Evolutionary conservation across 2,113 vertebrate species (phyloP), one percentile per base, ranked within the genome.

Genomic region (Polypterus senegalus): DNA sequence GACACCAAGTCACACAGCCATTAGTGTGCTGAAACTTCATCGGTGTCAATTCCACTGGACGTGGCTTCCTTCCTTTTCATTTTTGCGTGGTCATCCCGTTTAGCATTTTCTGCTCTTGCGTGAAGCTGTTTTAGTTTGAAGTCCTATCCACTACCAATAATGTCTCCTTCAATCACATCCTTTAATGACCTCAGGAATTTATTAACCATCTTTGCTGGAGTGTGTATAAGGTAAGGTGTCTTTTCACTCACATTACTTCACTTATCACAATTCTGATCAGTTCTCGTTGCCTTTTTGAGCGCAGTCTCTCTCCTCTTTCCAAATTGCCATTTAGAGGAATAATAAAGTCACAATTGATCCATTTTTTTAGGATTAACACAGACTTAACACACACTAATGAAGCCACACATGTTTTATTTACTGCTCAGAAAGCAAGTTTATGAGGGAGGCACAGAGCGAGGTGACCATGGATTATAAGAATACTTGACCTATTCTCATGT

Each of bases 121-220:
- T 56, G 51, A 61, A 66, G n/a, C 65, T 66, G 57, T 27, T 69
- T 65, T 9, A 51, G 49, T n/a, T 62, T n/a, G 11, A 56, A 70
- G n/a, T 64, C 68, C 66, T 66, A 64, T 44, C 65, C 59, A 49
- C 65, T 63, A 9, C 57, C 57, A 9, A 65, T 63, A 69, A 63
- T 43, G 62, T 63, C 51, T 60, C 58, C 60, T 65, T 62, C 61
- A 69, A 66, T 63, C 6, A 66, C 61, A 60, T 55, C 62, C 55
- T 6, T 54, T 7, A 63, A 64, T 56, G 68, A 60, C 62, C 9
- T 9, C 44, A 59, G 59, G 49, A 62, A 69, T 6, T 47, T 46
- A 43, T 5, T 47, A 8, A 55, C 59, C 47, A 66, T 71, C 61
- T 68, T 66, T 46, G 63, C 66, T 1, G 62, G 58, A 49, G 60